Evolutionary conservation across 2,113 vertebrate species (phyloP), one percentile per base, ranked within the genome.

Genomic region (Vulpes vulpes): DNA sequence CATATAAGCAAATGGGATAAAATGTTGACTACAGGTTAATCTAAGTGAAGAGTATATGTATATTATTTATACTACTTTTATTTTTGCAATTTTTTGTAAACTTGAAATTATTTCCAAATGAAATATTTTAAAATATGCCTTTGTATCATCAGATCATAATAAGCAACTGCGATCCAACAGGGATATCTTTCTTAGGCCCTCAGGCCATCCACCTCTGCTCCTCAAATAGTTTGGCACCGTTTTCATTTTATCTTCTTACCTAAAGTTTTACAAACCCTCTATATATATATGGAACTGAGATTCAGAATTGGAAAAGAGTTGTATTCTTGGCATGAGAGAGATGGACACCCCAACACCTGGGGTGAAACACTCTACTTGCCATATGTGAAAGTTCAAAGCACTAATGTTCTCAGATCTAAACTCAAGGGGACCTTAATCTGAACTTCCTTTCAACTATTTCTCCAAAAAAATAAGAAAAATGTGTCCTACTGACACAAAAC

Each of bases 91-190:
- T 87, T 38, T 53, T 53, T 51, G n/a, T 82, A 91, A 88, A 88
- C 78, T 51, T 93, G 25, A 96, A 97, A 15, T 88, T 76, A 88
- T 84, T 69, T 96, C 32, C 55, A 83, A 96, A 79, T 94, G 30
- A 96, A 92, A 57, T 88, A 32, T 71, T 59, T 67, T 78, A 96
- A 93, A 62, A 38, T 23, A 86, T 76, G 43, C 62, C n/a, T 78
- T 60, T 64, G 27, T 87, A 87, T 82, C 59, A 84, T 92, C 43
- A 83, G n/a, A 73, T 64, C 43, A 94, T 83, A 88, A 94, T 62
- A 79, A 92, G 57, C 53, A 89, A 79, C 43, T 65, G 38, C 7
- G 83, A 59, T 79, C n/a, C 55, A 92, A 51, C 16, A 91, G 51
- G 20, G 32, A 86, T 60, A 76, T 82, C 14, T 86, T 94, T 89